A percentile compares a stretch with the other conserved stretches of the same genome.
These are phyloP conservation scores for Poecilia velifera DNA, from an alignment of 2,797 vertebrate species.

Conservation along the genomic window DNA sequence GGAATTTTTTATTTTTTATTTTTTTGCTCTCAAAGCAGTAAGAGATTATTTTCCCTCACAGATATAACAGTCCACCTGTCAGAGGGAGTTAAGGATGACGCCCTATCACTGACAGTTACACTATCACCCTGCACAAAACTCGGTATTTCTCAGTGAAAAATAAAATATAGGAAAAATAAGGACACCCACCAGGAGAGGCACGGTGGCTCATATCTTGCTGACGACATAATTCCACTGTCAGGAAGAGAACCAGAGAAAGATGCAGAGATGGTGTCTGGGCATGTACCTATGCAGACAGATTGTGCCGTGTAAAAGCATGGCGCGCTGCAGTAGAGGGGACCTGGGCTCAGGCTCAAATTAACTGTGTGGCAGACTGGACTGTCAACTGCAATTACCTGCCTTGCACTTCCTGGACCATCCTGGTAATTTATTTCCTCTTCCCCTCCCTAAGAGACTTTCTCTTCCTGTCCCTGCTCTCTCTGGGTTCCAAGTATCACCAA, in stretches of 20 bases:
- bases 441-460: constrained; percentile 69
- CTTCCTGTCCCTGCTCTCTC: constrained; percentile 33
- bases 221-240: constrained; percentile 86
- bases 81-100: constrained; percentile 91
- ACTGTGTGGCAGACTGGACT: constrained; percentile 90
- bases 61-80: constrained; percentile 94
- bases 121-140: constrained; percentile 89
- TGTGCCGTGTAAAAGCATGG: constrained; percentile 87
- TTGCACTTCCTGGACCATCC: constrained; percentile 83
- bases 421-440: constrained; percentile 75
- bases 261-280: constrained; percentile 60
- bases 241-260: constrained; percentile 37
- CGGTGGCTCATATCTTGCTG: constrained; percentile 92
- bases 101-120: constrained; percentile 95
- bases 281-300: constrained; percentile 74
- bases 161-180: constrained; percentile 79
- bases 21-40: constrained; percentile 70
- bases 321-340: constrained; percentile 84
- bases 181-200: constrained; percentile 86
- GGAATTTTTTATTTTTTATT: constrained; percentile 37
- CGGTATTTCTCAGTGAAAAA: constrained; percentile 78
- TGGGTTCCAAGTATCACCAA: constrained; percentile 69
- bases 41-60: constrained; percentile 89
- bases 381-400: constrained; percentile 91
- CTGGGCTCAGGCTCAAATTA: constrained; percentile 94